Base-by-base conservation (phyloP, 2,888 invertebrate genomes). In the Cheilosia scutellata region DNA sequence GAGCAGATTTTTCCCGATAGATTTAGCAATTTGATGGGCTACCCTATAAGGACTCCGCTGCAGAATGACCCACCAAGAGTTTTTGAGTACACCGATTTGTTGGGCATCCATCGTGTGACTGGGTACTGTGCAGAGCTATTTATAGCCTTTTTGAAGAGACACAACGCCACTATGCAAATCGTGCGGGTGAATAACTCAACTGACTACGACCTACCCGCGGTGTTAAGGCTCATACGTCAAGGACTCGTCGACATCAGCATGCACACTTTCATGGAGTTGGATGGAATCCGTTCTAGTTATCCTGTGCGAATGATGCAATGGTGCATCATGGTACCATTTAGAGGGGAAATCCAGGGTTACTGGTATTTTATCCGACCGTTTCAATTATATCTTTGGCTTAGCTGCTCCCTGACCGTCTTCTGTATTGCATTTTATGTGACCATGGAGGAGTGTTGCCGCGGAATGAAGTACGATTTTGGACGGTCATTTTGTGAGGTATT, bases 291-390 rank as follows among this genome's bases (percentile, higher is more conserved):
- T 13, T 70, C 88, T 0, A 89, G 89, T 51, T 89, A 89, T 76
- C 89, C 89, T 0, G 60, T 89, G 11, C 75, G 77, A 5, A 89
- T 89, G 89, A 62, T 89, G 78, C 87, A 87, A 44, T 82, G 89
- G 82, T 88, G 88, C 47, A 62, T 89, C 29, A 40, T 88, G 47
- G 88, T 89, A 1, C 89, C 89, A 5, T 87, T 58, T 33, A 82
- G 88, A 2, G 87, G 87, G 2, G 89, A 89, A 51, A 87, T 89
- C 31, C 25, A 78, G 0, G 87, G 87, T 5, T 89, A 89, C 76
- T 87, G 87, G 60, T 89, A 89, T 40, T 89, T 89, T 25, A 88
- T 89, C 16, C 86, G 89, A 55, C 89, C 89, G 2, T 89, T 89
- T 63, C 83, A 88, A 5, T 31, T 27, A 0, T 27, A 63, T 13